Percentiles rank a stretch among this genome's conserved stretches.
Evolutionary conservation across 92 coral and sea anemone species (phyloP).

Genomic region (Epizoanthus ramosus): DNA sequence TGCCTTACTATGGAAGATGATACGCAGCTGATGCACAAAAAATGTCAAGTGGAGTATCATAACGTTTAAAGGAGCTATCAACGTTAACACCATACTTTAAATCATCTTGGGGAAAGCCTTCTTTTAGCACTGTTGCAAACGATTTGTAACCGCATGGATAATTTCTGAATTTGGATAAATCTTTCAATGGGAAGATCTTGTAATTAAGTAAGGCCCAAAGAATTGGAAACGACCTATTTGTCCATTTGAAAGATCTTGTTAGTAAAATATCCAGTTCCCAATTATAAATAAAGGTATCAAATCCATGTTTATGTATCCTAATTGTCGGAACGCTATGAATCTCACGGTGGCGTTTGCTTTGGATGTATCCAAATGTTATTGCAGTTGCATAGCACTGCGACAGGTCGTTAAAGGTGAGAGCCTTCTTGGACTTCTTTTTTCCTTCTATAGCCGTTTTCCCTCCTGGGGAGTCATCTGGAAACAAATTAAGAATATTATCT

Average conservation of each 20-base stretch:
- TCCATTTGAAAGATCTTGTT: slow-evolving; percentile 22
- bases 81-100: slow-evolving; percentile 1
- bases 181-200: slow-evolving; percentile 13
- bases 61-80: no score
- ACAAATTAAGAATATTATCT: slow-evolving; percentile 36
- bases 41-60: no score
- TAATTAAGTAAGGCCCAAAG: slow-evolving; percentile 48
- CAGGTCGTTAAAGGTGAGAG: slow-evolving; percentile 26
- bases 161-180: not conserved
- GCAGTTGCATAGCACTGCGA: slow-evolving; percentile 51
- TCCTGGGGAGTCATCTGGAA: slow-evolving; percentile 49
- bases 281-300: slow-evolving; percentile 40
- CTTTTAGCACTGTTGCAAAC: not conserved
- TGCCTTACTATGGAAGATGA: no score
- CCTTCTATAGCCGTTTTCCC: slow-evolving; percentile 42
- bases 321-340: slow-evolving; percentile 53
- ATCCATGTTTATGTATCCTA: slow-evolving; percentile 35
- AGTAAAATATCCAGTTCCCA: slow-evolving; percentile 36
- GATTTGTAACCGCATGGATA: slow-evolving; percentile 17
- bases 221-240: slow-evolving; percentile 9
- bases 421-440: slow-evolving; percentile 15
- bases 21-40: no score
- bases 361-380: slow-evolving; percentile 53
- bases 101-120: not conserved
- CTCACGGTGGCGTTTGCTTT: slow-evolving; percentile 37